Conservation (phyloP, 2,113 vertebrate genomes). For the Anser cygnoides region DNA sequence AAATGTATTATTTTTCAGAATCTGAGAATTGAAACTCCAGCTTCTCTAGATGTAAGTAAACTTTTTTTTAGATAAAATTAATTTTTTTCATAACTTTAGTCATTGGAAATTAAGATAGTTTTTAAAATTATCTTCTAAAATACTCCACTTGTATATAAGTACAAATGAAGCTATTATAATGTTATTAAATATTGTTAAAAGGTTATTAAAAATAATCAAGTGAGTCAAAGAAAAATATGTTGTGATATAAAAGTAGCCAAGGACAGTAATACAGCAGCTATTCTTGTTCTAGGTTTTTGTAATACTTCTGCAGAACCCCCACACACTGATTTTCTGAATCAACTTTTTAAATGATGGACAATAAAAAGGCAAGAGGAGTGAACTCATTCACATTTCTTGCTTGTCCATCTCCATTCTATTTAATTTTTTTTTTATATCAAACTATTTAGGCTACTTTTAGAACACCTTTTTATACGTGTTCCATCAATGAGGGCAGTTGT, state of each 20-base stretch:
- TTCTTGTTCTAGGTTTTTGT: not conserved
- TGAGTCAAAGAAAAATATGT: not conserved
- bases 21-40: conserved; percentile 70
- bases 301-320: not conserved
- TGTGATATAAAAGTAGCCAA: not conserved
- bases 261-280: not conserved
- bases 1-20: conserved; percentile 55
- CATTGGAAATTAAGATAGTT: not conserved
- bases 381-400: not conserved
- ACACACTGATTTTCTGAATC: not conserved
- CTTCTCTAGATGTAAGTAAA: conserved; percentile 70
- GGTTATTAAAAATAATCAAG: not conserved
- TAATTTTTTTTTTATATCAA: not conserved
- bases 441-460: not conserved
- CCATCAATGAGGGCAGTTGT: rapidly evolving
- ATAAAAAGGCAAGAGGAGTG: not conserved
- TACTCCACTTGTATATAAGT: not conserved
- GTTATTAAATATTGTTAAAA: not conserved
- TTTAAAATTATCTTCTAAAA: not conserved
- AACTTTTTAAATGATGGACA: not conserved
- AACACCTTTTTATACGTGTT: not conserved
- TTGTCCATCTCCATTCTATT: not conserved
- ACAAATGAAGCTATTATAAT: not conserved
- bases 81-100: not conserved
- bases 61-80: not conserved